These are phyloP conservation scores for Cephalopholis sonnerati DNA, from an alignment of 2,113 vertebrate genomes.

Conservation along the genomic window DNA sequence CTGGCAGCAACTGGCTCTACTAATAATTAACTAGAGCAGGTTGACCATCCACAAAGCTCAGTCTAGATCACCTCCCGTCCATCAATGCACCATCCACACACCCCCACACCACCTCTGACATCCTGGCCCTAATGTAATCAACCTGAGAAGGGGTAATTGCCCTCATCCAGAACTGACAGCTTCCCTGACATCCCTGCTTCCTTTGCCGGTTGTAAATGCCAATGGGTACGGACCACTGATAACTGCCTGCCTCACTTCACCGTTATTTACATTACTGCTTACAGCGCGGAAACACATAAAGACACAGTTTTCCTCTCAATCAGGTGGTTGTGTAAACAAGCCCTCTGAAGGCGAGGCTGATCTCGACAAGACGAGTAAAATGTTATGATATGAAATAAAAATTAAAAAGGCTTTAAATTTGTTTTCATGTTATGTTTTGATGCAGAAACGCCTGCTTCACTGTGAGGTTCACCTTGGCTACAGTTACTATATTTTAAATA, in stretches of 20 bases:
- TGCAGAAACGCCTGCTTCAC: neutral
- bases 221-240: conserved; percentile 78
- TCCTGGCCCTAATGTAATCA: conserved; percentile 88
- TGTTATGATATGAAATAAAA: conserved; percentile 44
- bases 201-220: conserved; percentile 87
- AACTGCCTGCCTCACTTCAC: conserved; percentile 81
- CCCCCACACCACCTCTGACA: conserved; percentile 82
- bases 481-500: neutral
- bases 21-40: conserved; percentile 83
- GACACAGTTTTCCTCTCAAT: conserved; percentile 63
- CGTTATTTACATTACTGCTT: conserved; percentile 86
- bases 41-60: conserved; percentile 65
- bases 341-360: conserved; percentile 3
- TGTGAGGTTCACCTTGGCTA: too few species aligned
- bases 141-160: conserved; percentile 87
- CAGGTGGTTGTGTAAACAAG: conserved; percentile 54
- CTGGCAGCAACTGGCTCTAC: conserved; percentile 69
- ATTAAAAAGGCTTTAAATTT: neutral
- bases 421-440: conserved; percentile 1
- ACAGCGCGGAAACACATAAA: conserved; percentile 73
- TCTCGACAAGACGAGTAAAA: conserved; percentile 19
- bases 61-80: conserved; percentile 74
- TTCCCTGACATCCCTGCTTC: conserved; percentile 89
- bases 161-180: conserved; percentile 85
- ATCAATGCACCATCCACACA: conserved; percentile 69